Conservation (phyloP, 2,888 invertebrate species). For the Lasioglossum malachurum region DNA sequence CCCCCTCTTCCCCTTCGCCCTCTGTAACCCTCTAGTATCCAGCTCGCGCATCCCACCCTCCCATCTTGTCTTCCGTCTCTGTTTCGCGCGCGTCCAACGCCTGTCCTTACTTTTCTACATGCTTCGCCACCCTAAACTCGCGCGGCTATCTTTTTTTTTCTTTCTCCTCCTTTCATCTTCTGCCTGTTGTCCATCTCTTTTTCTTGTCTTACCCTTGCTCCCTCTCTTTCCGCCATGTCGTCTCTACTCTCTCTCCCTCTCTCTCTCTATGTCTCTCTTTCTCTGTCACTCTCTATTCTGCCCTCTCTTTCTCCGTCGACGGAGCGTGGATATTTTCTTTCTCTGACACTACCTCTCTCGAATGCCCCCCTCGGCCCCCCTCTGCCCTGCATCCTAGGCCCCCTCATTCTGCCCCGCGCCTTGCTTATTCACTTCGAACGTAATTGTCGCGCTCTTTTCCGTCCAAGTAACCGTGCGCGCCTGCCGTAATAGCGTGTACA, state of each 20-base stretch:
- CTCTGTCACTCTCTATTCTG: not conserved
- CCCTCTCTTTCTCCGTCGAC: not conserved
- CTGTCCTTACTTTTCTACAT: conserved; percentile 75
- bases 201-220: conserved; percentile 8
- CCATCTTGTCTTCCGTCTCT: conserved; percentile 34
- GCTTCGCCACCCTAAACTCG: conserved; percentile 73
- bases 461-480: conserved; percentile 62
- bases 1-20: conserved; percentile 38
- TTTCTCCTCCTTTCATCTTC: conserved; percentile 46
- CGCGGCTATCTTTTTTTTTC: conserved; percentile 23
- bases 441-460: conserved; percentile 66
- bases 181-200: conserved; percentile 27
- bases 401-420: conserved; percentile 17
- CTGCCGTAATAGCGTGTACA: conserved; percentile 62
- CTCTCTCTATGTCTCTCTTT: not conserved
- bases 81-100: conserved; percentile 40
- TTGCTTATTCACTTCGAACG: conserved; percentile 56
- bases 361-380: not conserved
- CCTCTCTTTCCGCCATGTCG: not conserved
- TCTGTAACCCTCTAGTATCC: conserved; percentile 39
- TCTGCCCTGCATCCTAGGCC: not conserved
- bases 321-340: conserved; percentile 42
- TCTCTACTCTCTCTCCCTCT: conserved; percentile 13
- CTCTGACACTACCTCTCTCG: conserved; percentile 38
- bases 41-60: conserved; percentile 56